These are phyloP conservation scores for Aspidiotus rigidus DNA, from an alignment of 2,888 invertebrate genomes.

Conservation along the genomic window DNA sequence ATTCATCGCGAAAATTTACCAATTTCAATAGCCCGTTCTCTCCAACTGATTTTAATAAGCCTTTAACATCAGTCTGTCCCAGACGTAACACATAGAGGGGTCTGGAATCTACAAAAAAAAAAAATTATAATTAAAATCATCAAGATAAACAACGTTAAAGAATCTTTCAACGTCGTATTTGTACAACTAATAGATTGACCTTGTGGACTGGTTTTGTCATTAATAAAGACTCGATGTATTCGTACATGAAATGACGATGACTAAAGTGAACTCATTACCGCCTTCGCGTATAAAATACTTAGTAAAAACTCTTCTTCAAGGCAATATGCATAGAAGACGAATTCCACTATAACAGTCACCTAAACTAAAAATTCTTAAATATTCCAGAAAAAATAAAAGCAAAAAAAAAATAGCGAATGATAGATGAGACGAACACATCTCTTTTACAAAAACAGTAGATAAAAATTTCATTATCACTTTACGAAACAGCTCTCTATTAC, in stretches of 20 bases:
- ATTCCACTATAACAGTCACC: too few relatives aligned
- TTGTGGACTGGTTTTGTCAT: background rate
- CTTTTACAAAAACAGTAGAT: background rate
- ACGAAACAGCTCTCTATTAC: background rate
- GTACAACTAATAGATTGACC: background rate
- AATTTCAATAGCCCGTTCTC: constrained; percentile 82
- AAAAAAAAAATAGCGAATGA: too few relatives aligned
- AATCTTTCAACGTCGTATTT: too few relatives aligned
- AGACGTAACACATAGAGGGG: constrained; percentile 80
- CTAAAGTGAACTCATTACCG: too few relatives aligned
- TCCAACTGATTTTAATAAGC: constrained; percentile 78
- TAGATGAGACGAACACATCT: background rate
- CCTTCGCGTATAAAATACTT: too few relatives aligned
- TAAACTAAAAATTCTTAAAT: too few relatives aligned
- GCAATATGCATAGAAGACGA: too few relatives aligned
- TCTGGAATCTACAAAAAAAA: constrained; percentile 58
- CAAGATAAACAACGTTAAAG: too few relatives aligned
- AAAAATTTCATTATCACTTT: constrained; percentile 17
- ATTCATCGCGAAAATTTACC: constrained; percentile 45
- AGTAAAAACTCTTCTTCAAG: too few relatives aligned
- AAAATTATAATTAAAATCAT: background rate
- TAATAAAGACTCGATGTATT: too few relatives aligned
- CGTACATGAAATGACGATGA: too few relatives aligned
- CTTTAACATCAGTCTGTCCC: constrained; percentile 95
- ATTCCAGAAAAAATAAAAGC: too few relatives aligned